Base-by-base conservation (phyloP, 2,888 invertebrate genomes). In the Octonoba sinensis region DNA sequence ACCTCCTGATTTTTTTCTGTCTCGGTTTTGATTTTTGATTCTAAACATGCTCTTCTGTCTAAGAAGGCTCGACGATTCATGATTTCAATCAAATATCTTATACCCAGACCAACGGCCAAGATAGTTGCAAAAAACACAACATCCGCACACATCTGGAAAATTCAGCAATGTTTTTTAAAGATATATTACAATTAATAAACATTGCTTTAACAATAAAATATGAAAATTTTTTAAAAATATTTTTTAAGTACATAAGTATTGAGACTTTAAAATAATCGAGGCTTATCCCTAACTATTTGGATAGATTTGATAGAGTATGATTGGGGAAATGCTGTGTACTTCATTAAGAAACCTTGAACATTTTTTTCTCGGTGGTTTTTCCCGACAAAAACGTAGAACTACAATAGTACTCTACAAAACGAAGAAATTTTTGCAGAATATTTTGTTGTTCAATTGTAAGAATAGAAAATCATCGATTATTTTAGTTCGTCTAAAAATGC, bases 1-100 rank as follows among this genome's bases (percentile, higher is more conserved):
- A 93, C 93, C 91, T 96, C 95, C 90, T 95, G 95, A 86, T 94
- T 93, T 87, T 95, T 93, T 83, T 95, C 95, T 87, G 93, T 94
- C 85, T 93, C 93, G 24, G 96, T 89, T 86, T 94, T 91, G 59
- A 94, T 90, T 64, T 95, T 96, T 67, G 95, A 94, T 88, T 96
- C 94, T 16, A 96, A 93, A 87, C 94, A 95, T 54, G 94, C 94
- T 83, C 96, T 90, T 56, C 95, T 91, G 87, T 96, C 96, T 75
- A 96, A 90, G 88, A 97, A 97, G 0, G 96, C 95, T 83, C 94
- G 91, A 82, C 96, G 90, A 83, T 95, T 93, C 27, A 95, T 93
- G 57, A 96, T 93, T 89, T 97, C 96, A 84, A 94, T 94, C 91
- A 96, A 93, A 85, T 94, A 92, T 72, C 95, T 92, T 88, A 95